phyloP scores from a whole-genome alignment of 2,797 vertebrate genomes.

The Enteromius anoplus region DNA sequence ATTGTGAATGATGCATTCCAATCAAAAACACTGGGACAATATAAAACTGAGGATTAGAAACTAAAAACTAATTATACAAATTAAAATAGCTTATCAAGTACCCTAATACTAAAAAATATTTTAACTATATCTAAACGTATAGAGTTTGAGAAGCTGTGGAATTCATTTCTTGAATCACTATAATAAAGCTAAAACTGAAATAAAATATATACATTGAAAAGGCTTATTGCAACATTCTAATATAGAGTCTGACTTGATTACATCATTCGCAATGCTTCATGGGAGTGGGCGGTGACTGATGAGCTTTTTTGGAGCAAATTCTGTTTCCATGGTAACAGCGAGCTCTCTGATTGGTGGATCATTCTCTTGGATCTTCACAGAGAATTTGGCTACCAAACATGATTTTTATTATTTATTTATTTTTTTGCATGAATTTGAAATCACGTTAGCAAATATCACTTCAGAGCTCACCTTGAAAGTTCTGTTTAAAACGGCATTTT shows the following conservation, averaged over 20 bases:
- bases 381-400: neutral
- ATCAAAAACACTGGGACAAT: neutral
- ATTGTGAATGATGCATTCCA: neutral
- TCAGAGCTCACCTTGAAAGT: conserved; percentile 9
- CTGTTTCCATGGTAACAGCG: conserved; percentile 27
- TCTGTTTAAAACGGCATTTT: neutral
- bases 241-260: conserved; percentile 3
- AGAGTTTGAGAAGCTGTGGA: neutral
- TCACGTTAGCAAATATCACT: neutral
- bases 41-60: neutral
- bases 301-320: conserved; percentile 16
- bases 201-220: neutral
- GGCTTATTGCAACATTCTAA: neutral
- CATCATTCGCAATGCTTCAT: conserved; percentile 34
- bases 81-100: neutral
- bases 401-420: no score
- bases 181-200: neutral
- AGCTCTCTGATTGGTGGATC: conserved; percentile 2
- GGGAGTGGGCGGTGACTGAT: conserved; percentile 3
- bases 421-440: conserved; percentile 4
- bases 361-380: neutral
- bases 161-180: neutral
- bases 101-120: neutral
- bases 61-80: no score
- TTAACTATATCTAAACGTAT: neutral